Percentiles rank a stretch among this genome's conserved stretches.
Conservation (phyloP, 2,888 invertebrate genomes). For the Masnerella sp. region DNA sequence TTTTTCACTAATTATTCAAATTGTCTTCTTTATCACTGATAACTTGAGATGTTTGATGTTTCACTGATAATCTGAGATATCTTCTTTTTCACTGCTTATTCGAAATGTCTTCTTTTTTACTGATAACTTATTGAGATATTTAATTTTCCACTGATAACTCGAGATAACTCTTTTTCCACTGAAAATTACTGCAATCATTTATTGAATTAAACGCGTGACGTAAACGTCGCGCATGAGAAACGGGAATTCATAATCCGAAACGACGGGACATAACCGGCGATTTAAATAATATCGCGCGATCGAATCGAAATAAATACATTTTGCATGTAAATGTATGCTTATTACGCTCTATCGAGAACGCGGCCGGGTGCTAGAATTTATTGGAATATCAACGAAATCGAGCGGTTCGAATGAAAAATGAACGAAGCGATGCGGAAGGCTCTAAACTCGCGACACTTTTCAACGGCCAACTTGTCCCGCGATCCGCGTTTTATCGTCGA, state of each 20-base stretch:
- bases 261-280: slow-evolving; percentile 38
- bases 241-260: slow-evolving; percentile 40
- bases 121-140: too few relatives aligned
- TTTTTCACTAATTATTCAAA: too few relatives aligned
- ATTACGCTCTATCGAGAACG: slow-evolving; percentile 59
- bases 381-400: slow-evolving; percentile 61
- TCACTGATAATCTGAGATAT: too few relatives aligned
- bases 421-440: slow-evolving; percentile 72
- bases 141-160: too few relatives aligned
- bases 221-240: slow-evolving; percentile 30
- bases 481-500: slow-evolving; percentile 43
- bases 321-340: slow-evolving; percentile 70
- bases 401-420: slow-evolving; percentile 72
- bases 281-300: slow-evolving; percentile 54
- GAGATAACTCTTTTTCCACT: too few relatives aligned
- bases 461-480: slow-evolving; percentile 43
- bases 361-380: slow-evolving; percentile 67
- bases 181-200: too few relatives aligned
- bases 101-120: too few relatives aligned
- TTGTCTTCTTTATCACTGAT: too few relatives aligned
- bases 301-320: slow-evolving; percentile 58
- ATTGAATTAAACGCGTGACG: too few relatives aligned
- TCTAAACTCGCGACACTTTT: slow-evolving; percentile 66
- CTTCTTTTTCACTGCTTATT: too few relatives aligned
- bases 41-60: too few relatives aligned